These are phyloP conservation scores for Catocala sponsa DNA, from an alignment of 2,888 invertebrate genomes.

Conservation along the genomic window DNA sequence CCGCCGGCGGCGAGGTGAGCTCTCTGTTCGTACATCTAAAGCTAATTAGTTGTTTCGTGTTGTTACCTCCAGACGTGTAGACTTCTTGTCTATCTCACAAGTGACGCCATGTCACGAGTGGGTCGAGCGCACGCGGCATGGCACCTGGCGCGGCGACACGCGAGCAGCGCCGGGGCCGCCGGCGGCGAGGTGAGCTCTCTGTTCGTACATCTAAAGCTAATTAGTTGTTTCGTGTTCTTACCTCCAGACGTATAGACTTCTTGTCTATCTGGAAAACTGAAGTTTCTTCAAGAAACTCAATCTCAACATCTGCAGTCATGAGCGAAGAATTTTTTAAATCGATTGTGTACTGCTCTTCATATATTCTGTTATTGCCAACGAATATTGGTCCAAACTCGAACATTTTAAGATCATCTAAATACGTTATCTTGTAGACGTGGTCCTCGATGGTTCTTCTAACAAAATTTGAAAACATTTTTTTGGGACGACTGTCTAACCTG, in stretches of 20 bases:
- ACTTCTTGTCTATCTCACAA: too few species aligned
- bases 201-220: too few species aligned
- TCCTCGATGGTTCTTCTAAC: conserved; percentile 74
- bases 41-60: too few species aligned
- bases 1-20: too few species aligned
- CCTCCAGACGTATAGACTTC: conserved; percentile 69
- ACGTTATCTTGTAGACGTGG: conserved; percentile 75
- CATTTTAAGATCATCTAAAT: conserved; percentile 77
- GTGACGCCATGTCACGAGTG: too few species aligned
- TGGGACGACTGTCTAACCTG: conserved; percentile 81
- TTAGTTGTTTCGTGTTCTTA: conserved; percentile 24
- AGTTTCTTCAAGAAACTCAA: conserved; percentile 78
- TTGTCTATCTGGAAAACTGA: conserved; percentile 81
- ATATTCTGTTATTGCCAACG: conserved; percentile 75
- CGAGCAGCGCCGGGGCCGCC: too few species aligned
- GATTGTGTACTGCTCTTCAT: conserved; percentile 81
- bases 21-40: too few species aligned
- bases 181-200: too few species aligned
- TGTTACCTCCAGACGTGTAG: too few species aligned
- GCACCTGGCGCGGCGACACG: too few species aligned
- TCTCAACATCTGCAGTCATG: conserved; percentile 79
- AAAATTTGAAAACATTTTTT: conserved; percentile 83
- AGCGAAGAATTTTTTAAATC: conserved; percentile 86
- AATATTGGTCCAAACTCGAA: conserved; percentile 85
- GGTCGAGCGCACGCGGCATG: too few species aligned